Base-by-base conservation (phyloP, 2,113 vertebrate species). In the Sapajus apella region DNA sequence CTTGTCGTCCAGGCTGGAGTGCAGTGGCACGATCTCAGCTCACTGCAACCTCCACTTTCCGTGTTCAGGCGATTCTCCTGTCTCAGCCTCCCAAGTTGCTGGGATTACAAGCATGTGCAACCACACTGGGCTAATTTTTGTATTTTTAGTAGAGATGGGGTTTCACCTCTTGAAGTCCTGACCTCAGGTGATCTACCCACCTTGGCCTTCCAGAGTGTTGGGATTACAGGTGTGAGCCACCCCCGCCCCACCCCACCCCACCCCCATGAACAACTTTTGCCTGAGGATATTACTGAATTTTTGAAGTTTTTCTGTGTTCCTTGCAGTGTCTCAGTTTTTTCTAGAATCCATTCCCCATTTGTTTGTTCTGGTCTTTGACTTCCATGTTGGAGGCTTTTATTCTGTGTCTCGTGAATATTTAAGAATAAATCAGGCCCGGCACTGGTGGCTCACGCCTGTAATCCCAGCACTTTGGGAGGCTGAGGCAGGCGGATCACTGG, bases 321-420 rank as follows among this genome's bases (percentile, higher is more conserved):
- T 89, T 94, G 40, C 43, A 37, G 10, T 94, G 37, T 89, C 45
- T 95, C 25, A 10, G 7, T 95, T 95, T 97, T 45, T 92, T 61
- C 18, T 43, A 56, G 76, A 93, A 80, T 80, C 27, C 3, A 50
- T 90, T 79, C 61, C 27, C 77, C 70, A 1, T 80, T 80, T 35
- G 12, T 91, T 66, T 95, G 80, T 87, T 97, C 95, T 88, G 47
- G 30, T 35, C 45, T 87, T 64, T 68, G 61, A 45, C 64, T 88
- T 92, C 91, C 14, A 73, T 40, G 21, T 82, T 90, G 84, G 81
- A 92, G 52, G 30, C 21, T 91, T 95, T 93, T 82, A n/a, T 75
- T 93, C 30, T 83, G 23, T 84, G 11, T 82, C 83, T 95, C 64
- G n/a, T 89, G n/a, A 93, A 66, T 92, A 79, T 79, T 90, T 92